A percentile compares a stretch with the other conserved stretches of the same genome.
phyloP scores from a whole-genome alignment of 2,888 invertebrate genomes.

The Dryadula phaetusa region DNA sequence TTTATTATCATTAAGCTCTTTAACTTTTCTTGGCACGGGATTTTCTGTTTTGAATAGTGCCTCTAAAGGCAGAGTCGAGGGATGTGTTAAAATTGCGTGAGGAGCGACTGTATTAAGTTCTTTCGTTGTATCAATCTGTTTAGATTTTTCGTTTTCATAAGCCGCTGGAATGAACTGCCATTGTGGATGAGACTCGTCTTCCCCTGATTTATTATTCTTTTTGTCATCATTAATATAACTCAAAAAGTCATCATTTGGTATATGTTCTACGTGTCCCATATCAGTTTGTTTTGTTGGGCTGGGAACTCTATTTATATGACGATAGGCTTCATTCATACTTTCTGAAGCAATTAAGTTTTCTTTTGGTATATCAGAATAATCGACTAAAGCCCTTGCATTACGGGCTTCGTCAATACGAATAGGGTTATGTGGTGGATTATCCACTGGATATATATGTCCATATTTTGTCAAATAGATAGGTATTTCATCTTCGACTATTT shows the following conservation, averaged over 20 bases:
- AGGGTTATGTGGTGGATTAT: slow-evolving; percentile 76
- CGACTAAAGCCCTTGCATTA: slow-evolving; percentile 75
- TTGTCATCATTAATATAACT: slow-evolving; percentile 73
- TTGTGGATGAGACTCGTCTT: slow-evolving; percentile 55
- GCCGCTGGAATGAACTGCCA: slow-evolving; percentile 82
- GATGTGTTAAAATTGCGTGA: slow-evolving; percentile 74
- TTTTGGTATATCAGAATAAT: slow-evolving; percentile 67
- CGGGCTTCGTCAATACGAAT: slow-evolving; percentile 80
- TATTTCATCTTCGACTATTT: slow-evolving; percentile 86
- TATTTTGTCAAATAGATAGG: slow-evolving; percentile 79
- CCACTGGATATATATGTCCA: slow-evolving; percentile 78
- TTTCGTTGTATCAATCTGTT: slow-evolving; percentile 58
- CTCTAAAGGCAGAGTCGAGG: slow-evolving; percentile 88
- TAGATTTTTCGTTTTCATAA: slow-evolving; percentile 70
- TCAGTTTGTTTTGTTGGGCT: slow-evolving; percentile 50
- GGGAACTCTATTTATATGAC: slow-evolving; percentile 64
- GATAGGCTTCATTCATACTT: slow-evolving; percentile 79
- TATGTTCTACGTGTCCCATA: slow-evolving; percentile 60
- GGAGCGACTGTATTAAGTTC: slow-evolving; percentile 73
- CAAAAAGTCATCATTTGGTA: slow-evolving; percentile 67
- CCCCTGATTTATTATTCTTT: slow-evolving; percentile 58
- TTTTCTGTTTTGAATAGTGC: slow-evolving; percentile 86
- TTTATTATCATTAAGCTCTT: slow-evolving; percentile 57
- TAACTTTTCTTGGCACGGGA: slow-evolving; percentile 63
- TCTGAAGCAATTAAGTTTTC: slow-evolving; percentile 80